phyloP scores from a whole-genome alignment of 2,113 vertebrate species.

The Butorides virescens region DNA sequence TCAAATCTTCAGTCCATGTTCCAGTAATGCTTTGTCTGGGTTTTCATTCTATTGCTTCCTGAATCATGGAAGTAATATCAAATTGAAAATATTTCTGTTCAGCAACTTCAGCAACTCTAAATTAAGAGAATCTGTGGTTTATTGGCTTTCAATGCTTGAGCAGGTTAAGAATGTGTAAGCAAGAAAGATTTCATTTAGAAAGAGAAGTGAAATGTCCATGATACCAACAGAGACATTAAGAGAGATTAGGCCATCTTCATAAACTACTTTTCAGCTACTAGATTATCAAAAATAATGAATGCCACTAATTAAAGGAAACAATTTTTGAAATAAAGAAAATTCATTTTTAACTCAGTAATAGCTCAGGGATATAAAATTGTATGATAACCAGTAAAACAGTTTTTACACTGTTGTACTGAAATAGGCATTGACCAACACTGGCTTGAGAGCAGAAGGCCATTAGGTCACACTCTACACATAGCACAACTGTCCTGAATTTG shows the following conservation, averaged over 20 bases:
- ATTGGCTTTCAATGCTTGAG: constrained; percentile 60
- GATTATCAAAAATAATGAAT: constrained; percentile 67
- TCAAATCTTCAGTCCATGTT: constrained; percentile 28
- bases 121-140: constrained; percentile 45
- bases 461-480: not conserved
- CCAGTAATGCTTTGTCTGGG: not conserved
- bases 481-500: not conserved
- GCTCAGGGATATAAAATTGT: not conserved
- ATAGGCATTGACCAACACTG: not conserved
- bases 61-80: constrained; percentile 40
- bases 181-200: constrained; percentile 52
- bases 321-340: constrained; percentile 37
- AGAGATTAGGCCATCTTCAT: constrained; percentile 51
- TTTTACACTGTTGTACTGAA: not conserved
- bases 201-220: constrained; percentile 29
- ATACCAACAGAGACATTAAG: constrained; percentile 38
- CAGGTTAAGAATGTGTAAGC: constrained; percentile 59
- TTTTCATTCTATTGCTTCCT: constrained; percentile 48
- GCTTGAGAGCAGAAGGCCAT: not conserved
- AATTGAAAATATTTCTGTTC: constrained; percentile 69
- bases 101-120: constrained; percentile 61
- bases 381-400: not conserved
- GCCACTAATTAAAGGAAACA: constrained; percentile 38
- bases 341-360: constrained; percentile 12
- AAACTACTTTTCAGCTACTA: constrained; percentile 31